Evolutionary conservation across 2,797 vertebrate species (phyloP).

Genomic region (Epinephelus coioides): DNA sequence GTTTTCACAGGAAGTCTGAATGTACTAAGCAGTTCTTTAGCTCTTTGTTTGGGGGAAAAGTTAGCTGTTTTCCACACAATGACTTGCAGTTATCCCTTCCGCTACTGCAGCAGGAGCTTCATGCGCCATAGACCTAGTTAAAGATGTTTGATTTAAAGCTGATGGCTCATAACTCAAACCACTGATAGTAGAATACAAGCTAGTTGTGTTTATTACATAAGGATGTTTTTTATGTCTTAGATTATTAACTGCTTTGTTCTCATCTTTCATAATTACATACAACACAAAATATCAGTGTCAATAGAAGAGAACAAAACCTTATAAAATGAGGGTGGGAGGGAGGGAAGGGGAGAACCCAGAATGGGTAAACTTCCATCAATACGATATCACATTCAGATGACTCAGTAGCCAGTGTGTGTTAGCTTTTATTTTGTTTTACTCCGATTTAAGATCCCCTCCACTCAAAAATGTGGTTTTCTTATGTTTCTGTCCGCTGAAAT

Average conservation of each 20-base stretch:
- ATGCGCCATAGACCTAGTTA: not conserved
- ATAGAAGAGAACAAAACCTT: not conserved
- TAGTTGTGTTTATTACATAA: not conserved
- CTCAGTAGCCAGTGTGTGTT: no score
- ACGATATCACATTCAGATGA: no score
- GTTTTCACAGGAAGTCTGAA: constrained; percentile 80
- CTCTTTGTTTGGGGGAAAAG: constrained; percentile 68
- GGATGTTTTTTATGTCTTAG: not conserved
- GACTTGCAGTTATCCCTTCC: constrained; percentile 45
- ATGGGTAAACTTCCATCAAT: no score
- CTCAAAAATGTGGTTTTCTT: no score
- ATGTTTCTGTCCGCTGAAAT: no score
- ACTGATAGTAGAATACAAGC: not conserved
- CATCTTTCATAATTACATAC: not conserved
- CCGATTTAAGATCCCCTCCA: no score
- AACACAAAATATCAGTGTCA: not conserved
- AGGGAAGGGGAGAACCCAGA: no score
- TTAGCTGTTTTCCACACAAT: constrained; percentile 72
- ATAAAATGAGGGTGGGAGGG: not conserved
- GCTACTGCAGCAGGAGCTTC: not conserved
- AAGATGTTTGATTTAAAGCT: constrained; percentile 18
- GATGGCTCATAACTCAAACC: constrained; percentile 2
- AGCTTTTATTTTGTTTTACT: no score
- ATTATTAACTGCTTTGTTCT: not conserved
- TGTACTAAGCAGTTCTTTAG: constrained; percentile 54